These are phyloP conservation scores for Meles meles DNA, from an alignment of 2,113 vertebrate genomes.

Conservation along the genomic window DNA sequence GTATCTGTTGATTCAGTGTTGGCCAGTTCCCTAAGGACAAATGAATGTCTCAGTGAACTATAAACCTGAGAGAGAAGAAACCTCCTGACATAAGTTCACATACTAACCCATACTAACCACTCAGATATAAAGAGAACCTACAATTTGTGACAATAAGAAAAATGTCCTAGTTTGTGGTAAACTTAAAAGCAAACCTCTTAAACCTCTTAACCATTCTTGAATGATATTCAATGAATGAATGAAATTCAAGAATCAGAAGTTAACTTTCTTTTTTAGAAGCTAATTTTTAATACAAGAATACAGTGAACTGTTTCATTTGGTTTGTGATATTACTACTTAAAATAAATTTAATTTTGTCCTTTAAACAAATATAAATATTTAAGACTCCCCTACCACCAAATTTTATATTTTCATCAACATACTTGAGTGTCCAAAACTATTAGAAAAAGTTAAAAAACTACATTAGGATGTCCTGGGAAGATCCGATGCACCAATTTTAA, in stretches of 20 bases:
- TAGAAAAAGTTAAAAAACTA: background rate
- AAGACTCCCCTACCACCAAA: background rate
- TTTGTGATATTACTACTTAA: background rate
- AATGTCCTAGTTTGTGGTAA: background rate
- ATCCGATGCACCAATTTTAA: background rate
- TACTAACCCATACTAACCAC: background rate
- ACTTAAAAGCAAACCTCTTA: conserved; percentile 28
- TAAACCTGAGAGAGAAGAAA: background rate
- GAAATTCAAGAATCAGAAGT: conserved; percentile 25
- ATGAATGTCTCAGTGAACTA: background rate
- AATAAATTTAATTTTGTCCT: background rate
- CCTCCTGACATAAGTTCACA: background rate
- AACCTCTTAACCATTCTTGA: conserved; percentile 2
- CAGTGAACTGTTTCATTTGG: background rate
- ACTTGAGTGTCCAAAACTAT: background rate
- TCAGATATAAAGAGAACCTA: conserved; percentile 21
- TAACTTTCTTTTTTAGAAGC: background rate
- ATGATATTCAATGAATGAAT: background rate
- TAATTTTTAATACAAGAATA: background rate
- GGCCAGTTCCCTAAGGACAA: conserved; percentile 40
- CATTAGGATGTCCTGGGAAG: background rate
- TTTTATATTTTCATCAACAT: background rate
- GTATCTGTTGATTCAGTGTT: conserved; percentile 39
- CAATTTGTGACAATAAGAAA: background rate
- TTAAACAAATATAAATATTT: background rate